Conservation (phyloP, 2,888 invertebrate genomes). For the Phengaris arion region DNA sequence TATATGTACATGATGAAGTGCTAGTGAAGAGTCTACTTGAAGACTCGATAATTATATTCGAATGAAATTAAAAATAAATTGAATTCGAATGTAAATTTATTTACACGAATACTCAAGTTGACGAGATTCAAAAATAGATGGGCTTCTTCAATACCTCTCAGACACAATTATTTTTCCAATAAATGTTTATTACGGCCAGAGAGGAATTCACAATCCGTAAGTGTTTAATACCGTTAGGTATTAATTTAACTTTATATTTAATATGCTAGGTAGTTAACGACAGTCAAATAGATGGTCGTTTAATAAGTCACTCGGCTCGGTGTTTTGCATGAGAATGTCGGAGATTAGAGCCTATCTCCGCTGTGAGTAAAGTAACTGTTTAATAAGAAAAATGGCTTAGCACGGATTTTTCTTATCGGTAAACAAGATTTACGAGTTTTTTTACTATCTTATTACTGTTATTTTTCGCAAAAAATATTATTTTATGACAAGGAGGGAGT, state of each 20-base stretch:
- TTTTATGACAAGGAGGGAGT: conserved; percentile 4
- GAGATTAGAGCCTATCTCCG: conserved; percentile 36
- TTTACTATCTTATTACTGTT: conserved; percentile 12
- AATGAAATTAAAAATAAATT: conserved; percentile 5
- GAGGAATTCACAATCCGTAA: background rate
- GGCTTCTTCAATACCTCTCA: background rate
- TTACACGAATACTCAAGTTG: background rate
- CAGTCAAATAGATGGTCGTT: too few species aligned
- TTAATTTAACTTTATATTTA: too few species aligned
- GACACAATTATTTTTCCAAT: background rate
- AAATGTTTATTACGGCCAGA: background rate
- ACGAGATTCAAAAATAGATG: background rate
- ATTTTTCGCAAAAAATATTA: background rate
- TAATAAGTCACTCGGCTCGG: background rate
- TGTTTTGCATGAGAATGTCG: conserved; percentile 38
- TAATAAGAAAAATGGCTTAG: conserved; percentile 28
- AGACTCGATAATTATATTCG: background rate
- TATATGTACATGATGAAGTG: conserved; percentile 17
- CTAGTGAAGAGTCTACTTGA: background rate
- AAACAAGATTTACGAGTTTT: conserved; percentile 22
- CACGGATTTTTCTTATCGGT: conserved; percentile 31
- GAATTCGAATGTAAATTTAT: background rate
- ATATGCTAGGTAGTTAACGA: too few species aligned
- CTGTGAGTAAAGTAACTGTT: conserved; percentile 29
- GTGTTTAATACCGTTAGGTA: too few species aligned